These are phyloP conservation scores for Atopsyche davidsoni DNA, from an alignment of 1,140 invertebrate species.

Conservation along the genomic window DNA sequence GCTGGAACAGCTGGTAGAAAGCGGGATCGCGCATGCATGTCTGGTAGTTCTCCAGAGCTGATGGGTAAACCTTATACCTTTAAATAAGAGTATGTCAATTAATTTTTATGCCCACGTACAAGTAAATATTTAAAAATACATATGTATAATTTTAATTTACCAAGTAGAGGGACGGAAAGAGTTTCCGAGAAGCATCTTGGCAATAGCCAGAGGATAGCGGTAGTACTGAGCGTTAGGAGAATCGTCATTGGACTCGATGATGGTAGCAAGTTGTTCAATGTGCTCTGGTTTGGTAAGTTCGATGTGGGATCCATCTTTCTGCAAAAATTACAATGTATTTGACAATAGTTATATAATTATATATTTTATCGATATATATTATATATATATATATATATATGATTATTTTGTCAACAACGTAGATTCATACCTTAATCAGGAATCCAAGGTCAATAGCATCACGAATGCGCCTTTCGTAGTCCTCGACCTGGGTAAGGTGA, in stretches of 20 bases:
- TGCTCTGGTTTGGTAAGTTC: conserved; percentile 47
- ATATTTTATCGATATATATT: too few relatives aligned
- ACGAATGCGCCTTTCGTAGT: conserved; percentile 55
- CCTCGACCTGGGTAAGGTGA: conserved; percentile 46
- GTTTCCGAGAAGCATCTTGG: conserved; percentile 54
- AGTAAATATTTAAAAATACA: too few relatives aligned
- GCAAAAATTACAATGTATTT: too few relatives aligned
- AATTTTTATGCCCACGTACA: too few relatives aligned
- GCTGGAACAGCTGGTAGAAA: conserved; percentile 60
- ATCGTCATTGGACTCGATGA: conserved; percentile 61
- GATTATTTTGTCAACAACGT: too few relatives aligned
- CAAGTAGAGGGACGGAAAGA: conserved; percentile 25
- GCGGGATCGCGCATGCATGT: conserved; percentile 59
- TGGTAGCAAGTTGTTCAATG: conserved; percentile 57
- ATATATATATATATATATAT: conserved; percentile 14
- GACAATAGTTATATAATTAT: too few relatives aligned
- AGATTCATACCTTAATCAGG: conserved; percentile 45
- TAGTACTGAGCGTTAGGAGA: conserved; percentile 60
- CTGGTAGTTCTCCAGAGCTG: conserved; percentile 48
- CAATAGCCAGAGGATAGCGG: conserved; percentile 51
- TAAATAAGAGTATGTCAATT: neutral
- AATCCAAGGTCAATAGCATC: conserved; percentile 58
- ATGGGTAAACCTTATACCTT: conserved; percentile 41
- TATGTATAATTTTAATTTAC: conserved; percentile 10
- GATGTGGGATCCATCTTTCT: conserved; percentile 47